A percentile compares a stretch with the other conserved stretches of the same genome.
Evolutionary conservation across 1,140 invertebrate genomes (phyloP).

Genomic region (Chrysomallon squamiferum): DNA sequence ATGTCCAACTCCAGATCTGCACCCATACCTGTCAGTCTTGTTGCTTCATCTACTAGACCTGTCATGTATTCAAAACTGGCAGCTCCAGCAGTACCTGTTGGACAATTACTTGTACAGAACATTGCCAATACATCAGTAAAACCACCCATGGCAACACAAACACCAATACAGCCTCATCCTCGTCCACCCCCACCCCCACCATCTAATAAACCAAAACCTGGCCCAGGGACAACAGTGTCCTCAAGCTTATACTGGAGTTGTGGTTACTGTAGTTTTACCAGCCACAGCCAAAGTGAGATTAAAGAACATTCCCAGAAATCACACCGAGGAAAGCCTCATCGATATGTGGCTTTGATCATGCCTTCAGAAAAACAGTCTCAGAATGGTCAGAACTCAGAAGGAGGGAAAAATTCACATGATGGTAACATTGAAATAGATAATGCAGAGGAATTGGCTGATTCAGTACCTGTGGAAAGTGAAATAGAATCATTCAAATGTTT

Average conservation of each 20-base stretch:
- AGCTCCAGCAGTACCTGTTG: too few species aligned
- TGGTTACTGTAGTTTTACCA: conserved; percentile 53
- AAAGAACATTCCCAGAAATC: conserved; percentile 45
- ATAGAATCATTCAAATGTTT: conserved; percentile 40
- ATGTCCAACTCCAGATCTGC: background rate
- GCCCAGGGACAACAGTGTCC: conserved; percentile 17
- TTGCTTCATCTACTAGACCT: background rate
- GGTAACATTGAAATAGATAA: conserved; percentile 20
- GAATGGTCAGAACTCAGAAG: conserved; percentile 7
- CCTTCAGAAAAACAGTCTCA: conserved; percentile 36
- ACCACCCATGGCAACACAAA: background rate
- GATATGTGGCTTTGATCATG: conserved; percentile 50
- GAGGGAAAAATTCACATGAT: background rate
- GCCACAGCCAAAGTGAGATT: conserved; percentile 43
- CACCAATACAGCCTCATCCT: background rate
- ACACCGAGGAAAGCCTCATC: conserved; percentile 44
- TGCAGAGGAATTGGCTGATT: conserved; percentile 7
- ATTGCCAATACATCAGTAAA: background rate
- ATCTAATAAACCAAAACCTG: conserved; percentile 7
- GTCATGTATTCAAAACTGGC: too few species aligned
- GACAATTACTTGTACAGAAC: background rate
- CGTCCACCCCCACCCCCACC: conserved; percentile 8
- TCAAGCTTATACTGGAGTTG: conserved; percentile 54
- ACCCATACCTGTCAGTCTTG: background rate
- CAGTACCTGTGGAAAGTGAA: background rate